Evolutionary conservation across 1,140 invertebrate genomes (phyloP).

Genomic region (Triops longicaudatus): DNA sequence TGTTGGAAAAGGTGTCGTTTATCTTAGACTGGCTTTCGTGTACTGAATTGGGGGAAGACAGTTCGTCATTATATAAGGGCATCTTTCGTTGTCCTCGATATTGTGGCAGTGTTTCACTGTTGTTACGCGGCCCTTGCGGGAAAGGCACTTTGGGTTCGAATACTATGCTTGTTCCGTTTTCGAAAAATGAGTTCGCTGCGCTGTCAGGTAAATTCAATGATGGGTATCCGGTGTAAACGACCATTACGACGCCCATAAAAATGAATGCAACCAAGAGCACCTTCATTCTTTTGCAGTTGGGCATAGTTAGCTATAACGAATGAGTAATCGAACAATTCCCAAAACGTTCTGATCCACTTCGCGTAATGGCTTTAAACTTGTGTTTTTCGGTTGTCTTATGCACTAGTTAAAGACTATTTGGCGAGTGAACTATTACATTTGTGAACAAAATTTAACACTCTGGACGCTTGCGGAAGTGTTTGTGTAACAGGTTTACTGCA

Average conservation of each 20-base stretch:
- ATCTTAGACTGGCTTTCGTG: background rate
- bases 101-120: background rate
- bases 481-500: no score
- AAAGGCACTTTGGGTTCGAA: background rate
- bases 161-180: background rate
- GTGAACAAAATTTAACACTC: no score
- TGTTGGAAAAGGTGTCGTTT: background rate
- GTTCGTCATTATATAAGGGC: background rate
- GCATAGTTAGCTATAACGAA: background rate
- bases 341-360: no score
- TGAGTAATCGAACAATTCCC: no score
- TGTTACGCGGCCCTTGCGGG: background rate
- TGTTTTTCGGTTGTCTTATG: no score
- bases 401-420: no score
- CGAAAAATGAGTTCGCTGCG: background rate
- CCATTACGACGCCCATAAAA: background rate
- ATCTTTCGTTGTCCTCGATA: background rate
- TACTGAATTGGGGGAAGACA: background rate
- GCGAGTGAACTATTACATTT: no score
- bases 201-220: background rate
- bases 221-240: slow-evolving; percentile 3
- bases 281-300: background rate
- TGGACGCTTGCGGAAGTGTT: no score
- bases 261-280: background rate
- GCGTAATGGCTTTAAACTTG: no score